phyloP scores from a whole-genome alignment of 2,113 vertebrate genomes.

The Laterallus jamaicensis region DNA sequence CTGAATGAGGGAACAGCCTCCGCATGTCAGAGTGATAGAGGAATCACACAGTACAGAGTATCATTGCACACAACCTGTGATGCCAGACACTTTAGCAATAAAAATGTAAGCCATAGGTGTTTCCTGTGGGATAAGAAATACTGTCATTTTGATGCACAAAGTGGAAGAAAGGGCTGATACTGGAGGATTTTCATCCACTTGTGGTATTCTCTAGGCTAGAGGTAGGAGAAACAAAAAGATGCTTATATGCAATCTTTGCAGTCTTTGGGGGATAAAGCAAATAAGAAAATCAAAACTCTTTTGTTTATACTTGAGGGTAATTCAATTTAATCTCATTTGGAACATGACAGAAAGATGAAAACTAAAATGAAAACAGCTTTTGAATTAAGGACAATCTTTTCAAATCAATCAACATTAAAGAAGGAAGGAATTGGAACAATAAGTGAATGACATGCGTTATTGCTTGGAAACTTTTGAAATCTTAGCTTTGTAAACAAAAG shows the following conservation, averaged over 20 bases:
- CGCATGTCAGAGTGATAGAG: background rate
- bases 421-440: constrained; percentile 67
- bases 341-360: constrained; percentile 75
- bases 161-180: background rate
- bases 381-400: constrained; percentile 73
- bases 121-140: background rate
- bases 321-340: constrained; percentile 74
- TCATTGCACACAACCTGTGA: background rate
- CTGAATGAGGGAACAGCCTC: background rate
- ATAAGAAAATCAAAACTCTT: constrained; percentile 64
- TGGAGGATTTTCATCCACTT: background rate
- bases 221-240: constrained; percentile 35
- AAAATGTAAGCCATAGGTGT: background rate
- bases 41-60: background rate
- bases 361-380: constrained; percentile 76
- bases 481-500: constrained; percentile 67
- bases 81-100: background rate
- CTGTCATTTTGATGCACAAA: background rate
- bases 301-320: constrained; percentile 71
- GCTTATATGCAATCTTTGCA: background rate
- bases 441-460: constrained; percentile 68
- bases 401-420: constrained; percentile 75
- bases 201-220: background rate
- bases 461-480: constrained; percentile 73
- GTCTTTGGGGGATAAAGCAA: constrained; percentile 65